Evolutionary conservation across 2,797 vertebrate genomes (phyloP).

Genomic region (Apodemus agrarius): DNA sequence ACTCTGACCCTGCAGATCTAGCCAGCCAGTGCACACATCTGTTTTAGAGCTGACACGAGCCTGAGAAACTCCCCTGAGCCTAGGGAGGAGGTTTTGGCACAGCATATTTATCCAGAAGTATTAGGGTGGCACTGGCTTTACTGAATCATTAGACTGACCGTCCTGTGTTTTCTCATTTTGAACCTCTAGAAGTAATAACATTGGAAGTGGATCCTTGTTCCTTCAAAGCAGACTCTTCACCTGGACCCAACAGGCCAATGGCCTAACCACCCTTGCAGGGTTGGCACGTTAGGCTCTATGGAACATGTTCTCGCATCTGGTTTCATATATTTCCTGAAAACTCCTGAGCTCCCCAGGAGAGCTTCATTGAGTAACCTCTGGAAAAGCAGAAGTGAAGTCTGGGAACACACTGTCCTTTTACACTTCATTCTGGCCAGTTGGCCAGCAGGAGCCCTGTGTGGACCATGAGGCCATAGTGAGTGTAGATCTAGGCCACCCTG

Average conservation of each 20-base stretch:
- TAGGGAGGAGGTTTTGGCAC: background rate
- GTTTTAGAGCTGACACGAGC: constrained; percentile 63
- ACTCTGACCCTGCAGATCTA: constrained; percentile 37
- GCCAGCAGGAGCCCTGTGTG: constrained; percentile 67
- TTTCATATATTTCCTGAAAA: constrained; percentile 84
- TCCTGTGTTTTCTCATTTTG: constrained; percentile 45
- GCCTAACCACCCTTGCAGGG: background rate
- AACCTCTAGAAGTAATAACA: background rate
- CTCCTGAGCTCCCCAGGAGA: constrained; percentile 83
- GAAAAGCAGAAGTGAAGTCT: constrained; percentile 85
- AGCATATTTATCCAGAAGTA: background rate
- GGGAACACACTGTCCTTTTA: constrained; percentile 84
- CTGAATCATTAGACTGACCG: background rate
- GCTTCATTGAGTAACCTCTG: constrained; percentile 79
- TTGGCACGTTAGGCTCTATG: constrained; percentile 67
- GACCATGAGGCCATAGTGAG: constrained; percentile 72
- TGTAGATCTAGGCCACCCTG: constrained; percentile 51
- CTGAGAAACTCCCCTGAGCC: constrained; percentile 16
- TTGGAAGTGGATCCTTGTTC: constrained; percentile 10
- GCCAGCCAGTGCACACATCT: constrained; percentile 62
- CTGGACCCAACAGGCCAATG: background rate
- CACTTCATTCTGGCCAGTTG: constrained; percentile 70
- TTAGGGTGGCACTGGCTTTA: background rate
- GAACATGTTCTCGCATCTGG: constrained; percentile 83
- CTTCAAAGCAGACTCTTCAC: constrained; percentile 24